Percentiles rank a stretch among this genome's conserved stretches.
These are phyloP conservation scores for Caradrina kadenii DNA, from an alignment of 2,888 invertebrate species.

Conservation along the genomic window DNA sequence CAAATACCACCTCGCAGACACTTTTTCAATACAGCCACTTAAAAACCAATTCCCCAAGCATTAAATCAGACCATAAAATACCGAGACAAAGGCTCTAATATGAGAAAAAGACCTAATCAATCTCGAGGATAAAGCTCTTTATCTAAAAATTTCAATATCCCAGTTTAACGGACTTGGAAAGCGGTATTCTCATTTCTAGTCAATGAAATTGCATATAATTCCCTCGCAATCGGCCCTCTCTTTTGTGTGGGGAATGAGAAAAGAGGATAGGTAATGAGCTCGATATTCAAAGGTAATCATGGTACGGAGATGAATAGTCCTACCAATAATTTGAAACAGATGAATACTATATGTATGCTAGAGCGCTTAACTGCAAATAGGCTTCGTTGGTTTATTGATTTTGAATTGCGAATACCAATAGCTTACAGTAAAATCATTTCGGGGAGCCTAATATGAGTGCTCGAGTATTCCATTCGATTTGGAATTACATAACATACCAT, in stretches of 20 bases:
- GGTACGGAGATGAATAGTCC: constrained; percentile 43
- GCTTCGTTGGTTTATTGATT: constrained; percentile 48
- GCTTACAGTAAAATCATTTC: not conserved
- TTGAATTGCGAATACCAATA: constrained; percentile 30
- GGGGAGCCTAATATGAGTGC: too few relatives aligned
- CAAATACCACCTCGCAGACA: constrained; percentile 15
- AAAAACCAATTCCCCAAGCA: constrained; percentile 51
- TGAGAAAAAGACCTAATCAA: constrained; percentile 63
- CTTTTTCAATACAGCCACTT: constrained; percentile 41
- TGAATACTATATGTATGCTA: constrained; percentile 18
- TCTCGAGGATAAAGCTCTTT: constrained; percentile 66
- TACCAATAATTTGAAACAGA: constrained; percentile 50
- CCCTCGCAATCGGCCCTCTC: constrained; percentile 71
- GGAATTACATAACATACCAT: too few relatives aligned
- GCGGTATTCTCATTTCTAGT: constrained; percentile 77
- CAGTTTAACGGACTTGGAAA: constrained; percentile 65
- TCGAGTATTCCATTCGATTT: too few relatives aligned
- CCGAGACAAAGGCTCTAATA: constrained; percentile 53
- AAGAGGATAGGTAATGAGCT: constrained; percentile 68
- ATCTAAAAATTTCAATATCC: constrained; percentile 79
- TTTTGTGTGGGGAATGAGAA: constrained; percentile 67
- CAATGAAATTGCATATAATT: constrained; percentile 85
- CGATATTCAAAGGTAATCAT: constrained; percentile 65
- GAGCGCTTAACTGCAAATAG: constrained; percentile 45
- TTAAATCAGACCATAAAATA: constrained; percentile 54